Conservation (phyloP, 2,888 invertebrate genomes). For the Alloplasta piceator region DNA sequence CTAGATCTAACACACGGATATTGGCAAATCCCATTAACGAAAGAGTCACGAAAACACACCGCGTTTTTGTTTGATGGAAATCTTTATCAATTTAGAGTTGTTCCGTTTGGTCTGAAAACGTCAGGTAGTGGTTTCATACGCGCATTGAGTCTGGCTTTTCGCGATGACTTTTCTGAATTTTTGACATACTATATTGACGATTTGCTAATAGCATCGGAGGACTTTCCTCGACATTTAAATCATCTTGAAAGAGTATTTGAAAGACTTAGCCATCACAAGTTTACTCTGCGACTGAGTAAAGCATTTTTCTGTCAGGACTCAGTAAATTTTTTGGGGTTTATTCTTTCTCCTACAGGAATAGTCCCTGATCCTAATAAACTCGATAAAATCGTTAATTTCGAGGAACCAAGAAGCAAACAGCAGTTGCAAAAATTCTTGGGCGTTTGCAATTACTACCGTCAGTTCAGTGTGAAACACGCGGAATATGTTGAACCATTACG, state of each 20-base stretch:
- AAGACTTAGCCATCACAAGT: slow-evolving; percentile 55
- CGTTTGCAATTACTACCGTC: slow-evolving; percentile 53
- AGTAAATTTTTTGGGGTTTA: slow-evolving; percentile 63
- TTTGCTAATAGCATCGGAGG: slow-evolving; percentile 69
- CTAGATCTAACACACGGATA: slow-evolving; percentile 45
- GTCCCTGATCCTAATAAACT: slow-evolving; percentile 56
- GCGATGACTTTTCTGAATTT: slow-evolving; percentile 70
- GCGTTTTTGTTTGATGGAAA: slow-evolving; percentile 66
- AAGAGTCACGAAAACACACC: slow-evolving; percentile 52
- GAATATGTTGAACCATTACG: slow-evolving; percentile 52
- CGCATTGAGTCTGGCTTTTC: slow-evolving; percentile 58
- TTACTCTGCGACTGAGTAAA: slow-evolving; percentile 65
- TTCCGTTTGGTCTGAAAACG: slow-evolving; percentile 75
- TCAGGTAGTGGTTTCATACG: slow-evolving; percentile 67
- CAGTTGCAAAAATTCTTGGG: slow-evolving; percentile 67
- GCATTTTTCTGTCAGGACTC: slow-evolving; percentile 25
- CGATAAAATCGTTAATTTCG: slow-evolving; percentile 67
- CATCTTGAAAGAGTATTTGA: slow-evolving; percentile 66
- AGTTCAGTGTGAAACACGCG: slow-evolving; percentile 36
- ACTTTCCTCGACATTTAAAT: slow-evolving; percentile 65
- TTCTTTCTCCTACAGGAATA: slow-evolving; percentile 46
- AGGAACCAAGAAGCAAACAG: slow-evolving; percentile 66
- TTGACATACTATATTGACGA: slow-evolving; percentile 74
- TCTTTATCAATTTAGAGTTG: slow-evolving; percentile 70
- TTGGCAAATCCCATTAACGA: slow-evolving; percentile 34